These are phyloP conservation scores for Atopsyche davidsoni DNA, from an alignment of 1,140 invertebrate genomes.

Conservation along the genomic window DNA sequence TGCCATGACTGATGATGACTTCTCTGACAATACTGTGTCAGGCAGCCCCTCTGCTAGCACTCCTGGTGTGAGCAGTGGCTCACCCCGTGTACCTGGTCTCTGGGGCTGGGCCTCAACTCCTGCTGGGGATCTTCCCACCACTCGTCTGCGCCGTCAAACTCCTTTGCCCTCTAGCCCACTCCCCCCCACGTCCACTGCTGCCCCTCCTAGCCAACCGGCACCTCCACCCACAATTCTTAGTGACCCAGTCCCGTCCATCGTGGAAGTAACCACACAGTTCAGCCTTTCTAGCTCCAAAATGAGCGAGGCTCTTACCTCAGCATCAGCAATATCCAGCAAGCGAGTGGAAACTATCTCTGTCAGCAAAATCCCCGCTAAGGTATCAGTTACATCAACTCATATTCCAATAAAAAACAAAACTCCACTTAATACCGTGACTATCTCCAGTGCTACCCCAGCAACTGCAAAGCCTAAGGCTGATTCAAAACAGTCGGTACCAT, in stretches of 20 bases:
- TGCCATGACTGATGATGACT: slow-evolving; percentile 37
- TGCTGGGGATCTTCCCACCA: slow-evolving; percentile 25
- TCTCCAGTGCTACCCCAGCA: not conserved
- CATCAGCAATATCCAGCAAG: too few relatives aligned
- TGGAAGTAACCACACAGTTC: too few relatives aligned
- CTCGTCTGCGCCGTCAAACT: slow-evolving; percentile 24
- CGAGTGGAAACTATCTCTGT: not conserved
- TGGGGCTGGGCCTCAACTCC: slow-evolving; percentile 32
- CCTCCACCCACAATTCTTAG: slow-evolving; percentile 1
- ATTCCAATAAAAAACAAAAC: not conserved
- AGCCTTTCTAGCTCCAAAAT: not conserved
- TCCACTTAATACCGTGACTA: not conserved
- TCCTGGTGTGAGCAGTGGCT: slow-evolving; percentile 24
- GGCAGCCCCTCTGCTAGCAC: slow-evolving; percentile 1
- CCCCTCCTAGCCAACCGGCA: not conserved
- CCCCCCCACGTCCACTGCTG: slow-evolving; percentile 8
- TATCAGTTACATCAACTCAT: not conserved
- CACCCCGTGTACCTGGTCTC: slow-evolving; percentile 32
- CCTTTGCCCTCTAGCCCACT: slow-evolving; percentile 13
- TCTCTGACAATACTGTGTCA: slow-evolving; percentile 24
- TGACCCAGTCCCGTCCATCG: not conserved
- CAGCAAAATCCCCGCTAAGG: not conserved
- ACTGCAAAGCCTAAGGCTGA: not conserved
- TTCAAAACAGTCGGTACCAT: not conserved
- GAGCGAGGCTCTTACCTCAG: too few relatives aligned